Evolutionary conservation across 2,888 invertebrate species (phyloP), one percentile per base, ranked within the genome.

Genomic region (Pristionchus exspectatus): DNA sequence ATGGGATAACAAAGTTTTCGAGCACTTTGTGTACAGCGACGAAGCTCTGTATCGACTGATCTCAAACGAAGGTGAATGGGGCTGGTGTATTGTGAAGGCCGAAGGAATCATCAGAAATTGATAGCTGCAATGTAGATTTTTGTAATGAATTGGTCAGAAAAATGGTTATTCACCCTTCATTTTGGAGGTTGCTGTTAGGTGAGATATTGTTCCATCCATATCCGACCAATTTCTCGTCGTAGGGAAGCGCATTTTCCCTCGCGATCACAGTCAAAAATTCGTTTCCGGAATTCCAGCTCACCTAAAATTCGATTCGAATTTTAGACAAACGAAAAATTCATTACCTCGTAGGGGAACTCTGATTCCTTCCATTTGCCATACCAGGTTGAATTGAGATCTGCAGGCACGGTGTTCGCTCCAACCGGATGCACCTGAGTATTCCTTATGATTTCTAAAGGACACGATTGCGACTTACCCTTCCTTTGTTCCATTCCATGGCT

Each of bases 161-260:
- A 27, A 24, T 66, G 4, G 91, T 94, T 91, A 91, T 30, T 30
- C 12, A 96, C 96, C 97, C 97, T 94, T 97, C 96, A 50, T 97
- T 97, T 92, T 97, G 97, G 83, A 98, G 96, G 95, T 97, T 97
- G 95, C 96, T 96, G 91, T 97, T 97, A 87, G 93, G 92, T 3
- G 93, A 91, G 2, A 95, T 95, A 96, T 98, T 98, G 95, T 98
- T 98, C 98, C 98, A 98, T 0, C 98, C 98, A 95, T 98, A 98
- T n/a, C 98, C 98, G 72, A 98, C 97, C 96, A 98, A 98, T 89
- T 98, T 96, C 12, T 97, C 97, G 95, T 98, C 98, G 95, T 97
- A 98, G 92, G 96, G 96, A 0, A 97, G 97, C 27, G 95, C 94
- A 24, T 97, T 97, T 50, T 97, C 96, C 14, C 95, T 95, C 74